A percentile compares a stretch with the other conserved stretches of the same genome.
phyloP scores from a whole-genome alignment of 2,113 vertebrate genomes.

The Isichthys henryi region DNA sequence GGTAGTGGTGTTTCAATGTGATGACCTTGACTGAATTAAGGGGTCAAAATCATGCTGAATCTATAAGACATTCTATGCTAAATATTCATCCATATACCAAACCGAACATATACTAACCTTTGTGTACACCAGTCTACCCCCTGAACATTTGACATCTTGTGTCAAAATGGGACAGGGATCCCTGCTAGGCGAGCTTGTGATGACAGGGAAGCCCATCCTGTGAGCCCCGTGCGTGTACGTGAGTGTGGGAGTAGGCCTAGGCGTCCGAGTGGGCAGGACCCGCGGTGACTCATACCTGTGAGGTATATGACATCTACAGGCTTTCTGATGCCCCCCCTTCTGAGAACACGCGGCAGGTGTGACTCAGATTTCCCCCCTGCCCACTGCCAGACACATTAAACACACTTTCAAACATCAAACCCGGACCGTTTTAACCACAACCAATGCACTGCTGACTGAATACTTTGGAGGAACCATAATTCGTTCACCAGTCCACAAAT shows the following conservation, averaged over 20 bases:
- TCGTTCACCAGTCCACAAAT: not conserved
- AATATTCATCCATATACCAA: not conserved
- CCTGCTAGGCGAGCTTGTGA: not conserved
- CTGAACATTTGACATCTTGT: not conserved
- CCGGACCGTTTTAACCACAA: constrained; percentile 36
- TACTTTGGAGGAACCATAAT: not conserved
- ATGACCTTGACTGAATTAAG: not conserved
- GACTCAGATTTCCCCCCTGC: constrained; percentile 39
- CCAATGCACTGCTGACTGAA: not conserved
- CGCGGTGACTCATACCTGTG: constrained; percentile 54
- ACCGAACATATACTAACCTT: not conserved
- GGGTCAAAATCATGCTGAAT: not conserved
- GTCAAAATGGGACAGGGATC: not conserved
- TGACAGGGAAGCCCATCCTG: constrained; percentile 11
- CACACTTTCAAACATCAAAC: constrained; percentile 40
- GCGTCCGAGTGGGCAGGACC: not conserved
- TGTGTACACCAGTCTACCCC: not conserved
- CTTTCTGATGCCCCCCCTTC: not conserved
- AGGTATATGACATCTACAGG: constrained; percentile 37
- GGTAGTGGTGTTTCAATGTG: not conserved
- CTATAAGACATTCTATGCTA: not conserved
- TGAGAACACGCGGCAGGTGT: constrained; percentile 3
- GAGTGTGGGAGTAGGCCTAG: not conserved
- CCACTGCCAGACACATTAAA: constrained; percentile 43
- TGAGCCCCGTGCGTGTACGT: not conserved